Conservation (phyloP, 2,113 vertebrate species). For the Piprites chloris region DNA sequence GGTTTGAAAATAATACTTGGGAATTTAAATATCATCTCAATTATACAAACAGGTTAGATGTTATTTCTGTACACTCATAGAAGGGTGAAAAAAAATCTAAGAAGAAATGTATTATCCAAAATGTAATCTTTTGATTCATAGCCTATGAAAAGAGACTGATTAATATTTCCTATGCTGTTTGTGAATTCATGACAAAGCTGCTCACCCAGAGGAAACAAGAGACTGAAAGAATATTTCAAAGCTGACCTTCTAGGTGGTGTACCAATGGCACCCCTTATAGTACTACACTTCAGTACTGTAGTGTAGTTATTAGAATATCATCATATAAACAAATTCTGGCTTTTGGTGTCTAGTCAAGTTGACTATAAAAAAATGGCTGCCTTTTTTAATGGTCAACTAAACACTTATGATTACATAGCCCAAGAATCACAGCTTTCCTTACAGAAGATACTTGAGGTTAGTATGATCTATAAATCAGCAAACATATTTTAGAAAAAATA, state of each 20-base stretch:
- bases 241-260: neutral
- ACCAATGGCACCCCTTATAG: neutral
- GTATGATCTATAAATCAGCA: slow-evolving; percentile 28
- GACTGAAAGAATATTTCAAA: neutral
- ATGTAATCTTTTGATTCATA: neutral
- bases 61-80: neutral
- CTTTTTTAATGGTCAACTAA: slow-evolving; percentile 55
- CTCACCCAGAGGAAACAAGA: neutral
- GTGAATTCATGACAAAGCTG: neutral
- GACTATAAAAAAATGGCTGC: slow-evolving; percentile 23
- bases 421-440: neutral
- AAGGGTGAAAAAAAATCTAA: neutral
- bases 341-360: neutral
- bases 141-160: neutral
- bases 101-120: neutral
- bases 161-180: neutral
- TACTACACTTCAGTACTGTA: neutral
- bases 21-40: neutral
- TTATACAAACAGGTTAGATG: neutral
- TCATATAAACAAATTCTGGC: neutral
- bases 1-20: neutral
- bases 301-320: neutral
- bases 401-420: slow-evolving; percentile 10
- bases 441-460: neutral
- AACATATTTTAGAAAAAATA: slow-evolving; percentile 53